Evolutionary conservation across 1,140 invertebrate species (phyloP).

Genomic region (Bombus sibiricus): DNA sequence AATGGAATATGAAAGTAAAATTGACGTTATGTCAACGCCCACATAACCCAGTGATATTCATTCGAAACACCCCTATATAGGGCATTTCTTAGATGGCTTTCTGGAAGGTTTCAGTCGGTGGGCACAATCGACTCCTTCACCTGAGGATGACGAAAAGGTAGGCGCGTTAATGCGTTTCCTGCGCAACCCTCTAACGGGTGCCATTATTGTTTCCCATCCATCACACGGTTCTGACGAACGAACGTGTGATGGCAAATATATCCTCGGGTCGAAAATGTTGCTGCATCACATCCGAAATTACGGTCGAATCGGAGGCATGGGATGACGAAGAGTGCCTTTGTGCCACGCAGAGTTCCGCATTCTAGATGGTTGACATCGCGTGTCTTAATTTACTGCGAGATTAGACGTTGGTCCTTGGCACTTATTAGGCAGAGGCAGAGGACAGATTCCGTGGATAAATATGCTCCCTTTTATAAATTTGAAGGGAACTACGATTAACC

Average conservation of each 20-base stretch:
- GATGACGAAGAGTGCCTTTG: slow-evolving; percentile 39
- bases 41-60: slow-evolving; percentile 5
- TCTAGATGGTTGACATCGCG: slow-evolving; percentile 42
- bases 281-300: slow-evolving; percentile 72
- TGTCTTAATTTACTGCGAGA: slow-evolving; percentile 52
- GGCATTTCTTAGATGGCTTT: slow-evolving; percentile 10
- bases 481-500: too few relatives aligned
- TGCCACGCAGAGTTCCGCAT: slow-evolving; percentile 43
- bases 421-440: too few relatives aligned
- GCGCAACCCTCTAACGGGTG: slow-evolving; percentile 48
- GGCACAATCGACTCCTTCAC: slow-evolving; percentile 41
- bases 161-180: slow-evolving; percentile 63
- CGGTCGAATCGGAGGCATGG: slow-evolving; percentile 55
- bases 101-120: neutral
- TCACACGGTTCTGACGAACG: slow-evolving; percentile 48
- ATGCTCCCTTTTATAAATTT: too few relatives aligned
- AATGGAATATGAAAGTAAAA: slow-evolving; percentile 9
- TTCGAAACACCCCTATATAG: slow-evolving; percentile 1
- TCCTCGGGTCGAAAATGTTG: slow-evolving; percentile 62
- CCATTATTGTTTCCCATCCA: slow-evolving; percentile 71
- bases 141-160: slow-evolving; percentile 54
- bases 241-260: slow-evolving; percentile 50
- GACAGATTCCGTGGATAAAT: too few relatives aligned
- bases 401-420: slow-evolving; percentile 31
- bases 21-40: neutral